Evolutionary conservation across 2,888 invertebrate genomes (phyloP).

Genomic region (Metalampra italica): DNA sequence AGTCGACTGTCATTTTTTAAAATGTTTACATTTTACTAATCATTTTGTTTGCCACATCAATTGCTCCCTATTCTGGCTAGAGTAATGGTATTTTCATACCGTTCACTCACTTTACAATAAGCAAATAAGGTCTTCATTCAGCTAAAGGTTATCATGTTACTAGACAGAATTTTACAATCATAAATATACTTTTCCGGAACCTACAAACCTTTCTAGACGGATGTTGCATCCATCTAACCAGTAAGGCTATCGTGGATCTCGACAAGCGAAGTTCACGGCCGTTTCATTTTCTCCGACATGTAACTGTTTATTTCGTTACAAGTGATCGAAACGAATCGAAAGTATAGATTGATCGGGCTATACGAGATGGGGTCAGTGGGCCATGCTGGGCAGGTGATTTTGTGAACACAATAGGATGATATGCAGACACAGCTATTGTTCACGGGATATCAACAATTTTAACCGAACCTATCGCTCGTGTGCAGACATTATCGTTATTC

Average conservation of each 20-base stretch:
- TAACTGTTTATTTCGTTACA: constrained; percentile 41
- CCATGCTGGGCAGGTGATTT: constrained; percentile 52
- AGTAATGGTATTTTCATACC: no score
- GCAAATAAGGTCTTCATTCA: no score
- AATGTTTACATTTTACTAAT: no score
- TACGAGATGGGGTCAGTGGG: constrained; percentile 48
- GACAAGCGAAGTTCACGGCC: constrained; percentile 43
- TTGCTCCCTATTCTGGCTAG: no score
- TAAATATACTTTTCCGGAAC: not conserved
- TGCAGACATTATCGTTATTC: constrained; percentile 42
- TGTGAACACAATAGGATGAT: constrained; percentile 31
- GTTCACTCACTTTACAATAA: no score
- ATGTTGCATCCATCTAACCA: constrained; percentile 3
- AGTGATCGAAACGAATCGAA: constrained; percentile 48
- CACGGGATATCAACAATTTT: constrained; percentile 28
- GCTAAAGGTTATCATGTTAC: not conserved
- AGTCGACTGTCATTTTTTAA: constrained; percentile 4
- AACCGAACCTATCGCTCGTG: constrained; percentile 20
- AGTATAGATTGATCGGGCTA: constrained; percentile 40
- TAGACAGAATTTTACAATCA: not conserved
- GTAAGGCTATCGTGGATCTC: constrained; percentile 35
- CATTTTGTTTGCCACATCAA: no score
- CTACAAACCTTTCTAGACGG: not conserved
- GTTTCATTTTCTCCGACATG: constrained; percentile 28
- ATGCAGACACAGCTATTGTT: constrained; percentile 30